Conservation (phyloP, 1,140 invertebrate species). For the Lutraria rhynchaena region DNA sequence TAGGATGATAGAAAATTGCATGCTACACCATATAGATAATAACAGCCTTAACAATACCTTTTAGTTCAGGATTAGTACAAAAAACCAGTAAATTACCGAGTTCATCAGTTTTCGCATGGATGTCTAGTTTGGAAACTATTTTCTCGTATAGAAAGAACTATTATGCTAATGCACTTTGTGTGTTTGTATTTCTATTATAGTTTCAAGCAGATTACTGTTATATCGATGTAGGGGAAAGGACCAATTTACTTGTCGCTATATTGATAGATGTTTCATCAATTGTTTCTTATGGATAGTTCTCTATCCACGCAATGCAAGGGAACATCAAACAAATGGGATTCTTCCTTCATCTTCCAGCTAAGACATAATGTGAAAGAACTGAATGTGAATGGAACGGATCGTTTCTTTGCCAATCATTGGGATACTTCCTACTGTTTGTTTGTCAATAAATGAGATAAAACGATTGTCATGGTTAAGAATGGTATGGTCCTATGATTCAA, state of each 20-base stretch:
- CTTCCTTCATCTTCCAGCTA: too few relatives aligned
- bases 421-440: too few relatives aligned
- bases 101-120: slow-evolving; percentile 15
- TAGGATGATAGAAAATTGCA: too few relatives aligned
- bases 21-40: too few relatives aligned
- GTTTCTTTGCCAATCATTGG: too few relatives aligned
- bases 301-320: background rate
- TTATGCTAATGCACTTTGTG: slow-evolving; percentile 31
- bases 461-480: too few relatives aligned
- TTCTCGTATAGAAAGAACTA: background rate
- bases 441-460: too few relatives aligned
- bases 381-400: too few relatives aligned
- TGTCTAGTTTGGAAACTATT: background rate
- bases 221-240: slow-evolving; percentile 18
- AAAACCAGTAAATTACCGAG: background rate
- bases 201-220: background rate
- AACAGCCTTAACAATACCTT: slow-evolving; percentile 12
- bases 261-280: slow-evolving; percentile 27
- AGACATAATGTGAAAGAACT: too few relatives aligned
- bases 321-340: background rate
- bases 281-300: background rate
- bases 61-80: background rate
- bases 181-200: slow-evolving; percentile 18
- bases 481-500: too few relatives aligned
- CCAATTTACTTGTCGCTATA: slow-evolving; percentile 23